These are phyloP conservation scores for Myocastor coypus DNA, from an alignment of 2,113 vertebrate species.

Conservation along the genomic window DNA sequence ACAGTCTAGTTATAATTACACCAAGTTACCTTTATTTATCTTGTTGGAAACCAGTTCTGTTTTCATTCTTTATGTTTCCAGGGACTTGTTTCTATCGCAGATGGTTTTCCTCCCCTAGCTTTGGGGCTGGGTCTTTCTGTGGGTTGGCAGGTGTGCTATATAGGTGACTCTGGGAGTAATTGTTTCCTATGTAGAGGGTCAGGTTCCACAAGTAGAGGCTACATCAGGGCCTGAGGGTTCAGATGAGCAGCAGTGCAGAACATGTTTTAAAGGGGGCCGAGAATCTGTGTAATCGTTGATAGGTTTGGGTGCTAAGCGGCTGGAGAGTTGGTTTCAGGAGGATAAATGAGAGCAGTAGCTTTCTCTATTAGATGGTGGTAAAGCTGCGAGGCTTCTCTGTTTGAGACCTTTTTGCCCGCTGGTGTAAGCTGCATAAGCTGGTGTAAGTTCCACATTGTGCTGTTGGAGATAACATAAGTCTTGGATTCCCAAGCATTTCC, in stretches of 20 bases:
- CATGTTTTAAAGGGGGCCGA: background rate
- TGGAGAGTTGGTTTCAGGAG: background rate
- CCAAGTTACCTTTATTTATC: background rate
- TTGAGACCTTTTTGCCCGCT: background rate
- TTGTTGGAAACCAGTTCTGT: background rate
- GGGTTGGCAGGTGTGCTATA: fast-evolving
- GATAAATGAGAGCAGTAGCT: background rate
- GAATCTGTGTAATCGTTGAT: background rate
- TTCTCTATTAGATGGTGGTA: background rate
- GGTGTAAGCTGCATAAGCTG: no score
- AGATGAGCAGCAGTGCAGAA: background rate
- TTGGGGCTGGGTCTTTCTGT: background rate
- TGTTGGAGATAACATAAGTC: background rate
- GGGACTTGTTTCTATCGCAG: background rate
- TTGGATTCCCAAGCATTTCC: background rate
- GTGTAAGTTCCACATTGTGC: background rate
- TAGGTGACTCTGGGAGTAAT: background rate
- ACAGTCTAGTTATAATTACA: background rate
- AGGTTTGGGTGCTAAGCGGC: background rate
- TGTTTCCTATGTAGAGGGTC: background rate
- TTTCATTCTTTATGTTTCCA: background rate
- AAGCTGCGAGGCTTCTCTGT: background rate
- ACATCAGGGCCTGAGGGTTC: no score
- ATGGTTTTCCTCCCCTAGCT: background rate
- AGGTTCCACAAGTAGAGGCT: fast-evolving